Base-by-base conservation (phyloP, 2,113 vertebrate species). In the Struthidea cinerea region DNA sequence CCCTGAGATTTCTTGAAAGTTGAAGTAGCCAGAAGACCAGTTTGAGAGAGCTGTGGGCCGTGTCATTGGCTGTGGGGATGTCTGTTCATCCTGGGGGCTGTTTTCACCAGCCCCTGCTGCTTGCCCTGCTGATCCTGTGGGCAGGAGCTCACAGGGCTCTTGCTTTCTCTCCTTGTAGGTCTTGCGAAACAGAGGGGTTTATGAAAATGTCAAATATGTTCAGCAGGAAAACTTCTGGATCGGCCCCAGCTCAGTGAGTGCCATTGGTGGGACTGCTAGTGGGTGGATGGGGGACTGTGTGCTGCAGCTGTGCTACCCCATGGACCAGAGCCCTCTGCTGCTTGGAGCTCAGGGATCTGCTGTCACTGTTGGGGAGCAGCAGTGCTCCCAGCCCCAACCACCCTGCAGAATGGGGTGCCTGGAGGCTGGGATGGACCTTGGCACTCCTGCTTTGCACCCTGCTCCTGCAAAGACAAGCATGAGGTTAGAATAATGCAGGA, bases 151-250 rank as follows among this genome's bases (percentile, higher is more conserved):
- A 95, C 2, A 20, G 41, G 14, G 27, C 20, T 96, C 68, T 84
- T 2, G 1, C 41, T 90, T 76, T 83, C 35, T 84, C 37, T 81
- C n/a, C 32, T 55, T 42, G n/a, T 73, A 99, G 99, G 99, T 99
- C 97, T 98, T 99, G 97, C 98, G 99, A 97, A 99, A 99, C 97
- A 99, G 99, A 93, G 99, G 99, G 2, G 99, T 99, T 83, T 99
- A 99, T 95, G 99, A 99, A 98, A 99, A 99, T 39, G 99, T 99
- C 90, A 99, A 99, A 96, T 99, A 99, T 10, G 99, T 99, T 84
- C 99, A 99, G 96, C 99, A 99, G 97, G 99, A 99, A 96, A 99
- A 99, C 98, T 99, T 99, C 97, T 99, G 99, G 99, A 99, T 99
- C 4, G 99, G 99, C 93, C 99, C 99, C 93, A 99, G 99, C 97